Conservation (phyloP, 2,113 vertebrate species). For the Glaucidium brasilianum region DNA sequence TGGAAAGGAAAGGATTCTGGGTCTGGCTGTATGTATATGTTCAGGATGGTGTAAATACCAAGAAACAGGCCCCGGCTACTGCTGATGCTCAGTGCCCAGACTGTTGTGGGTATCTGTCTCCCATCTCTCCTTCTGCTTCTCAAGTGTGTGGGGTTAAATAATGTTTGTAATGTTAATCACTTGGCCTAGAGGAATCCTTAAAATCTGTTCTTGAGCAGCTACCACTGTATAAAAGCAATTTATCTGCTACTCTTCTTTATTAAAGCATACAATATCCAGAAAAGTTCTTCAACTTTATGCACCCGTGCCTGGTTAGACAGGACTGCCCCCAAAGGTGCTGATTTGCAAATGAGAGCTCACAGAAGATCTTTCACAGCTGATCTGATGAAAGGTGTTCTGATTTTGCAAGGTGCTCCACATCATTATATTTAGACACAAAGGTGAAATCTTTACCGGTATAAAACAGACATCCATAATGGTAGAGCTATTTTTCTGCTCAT, state of each 20-base stretch:
- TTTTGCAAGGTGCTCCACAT: neutral
- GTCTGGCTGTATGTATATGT: neutral
- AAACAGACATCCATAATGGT: neutral
- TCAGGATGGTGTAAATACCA: neutral
- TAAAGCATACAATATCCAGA: neutral
- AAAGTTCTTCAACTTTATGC: neutral
- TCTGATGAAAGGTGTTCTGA: neutral
- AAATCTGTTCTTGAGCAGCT: constrained; percentile 11
- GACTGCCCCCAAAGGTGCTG: neutral
- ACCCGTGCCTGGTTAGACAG: neutral
- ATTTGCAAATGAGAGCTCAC: neutral
- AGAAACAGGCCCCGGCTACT: neutral
- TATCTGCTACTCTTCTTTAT: neutral
- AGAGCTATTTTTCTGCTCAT: neutral
- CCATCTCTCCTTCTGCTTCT: neutral
- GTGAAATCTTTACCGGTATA: neutral
- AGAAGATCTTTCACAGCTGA: neutral
- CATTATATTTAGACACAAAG: neutral
- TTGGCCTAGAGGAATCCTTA: neutral
- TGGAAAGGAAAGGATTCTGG: neutral
- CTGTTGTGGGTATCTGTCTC: neutral
- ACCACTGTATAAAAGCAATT: constrained; percentile 1
- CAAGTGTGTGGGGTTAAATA: neutral
- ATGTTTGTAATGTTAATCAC: neutral
- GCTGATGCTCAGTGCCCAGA: neutral